Percentiles rank a stretch among this genome's conserved stretches.
Conservation (phyloP, 2,797 vertebrate genomes). For the Orientallactaga sibirica region DNA sequence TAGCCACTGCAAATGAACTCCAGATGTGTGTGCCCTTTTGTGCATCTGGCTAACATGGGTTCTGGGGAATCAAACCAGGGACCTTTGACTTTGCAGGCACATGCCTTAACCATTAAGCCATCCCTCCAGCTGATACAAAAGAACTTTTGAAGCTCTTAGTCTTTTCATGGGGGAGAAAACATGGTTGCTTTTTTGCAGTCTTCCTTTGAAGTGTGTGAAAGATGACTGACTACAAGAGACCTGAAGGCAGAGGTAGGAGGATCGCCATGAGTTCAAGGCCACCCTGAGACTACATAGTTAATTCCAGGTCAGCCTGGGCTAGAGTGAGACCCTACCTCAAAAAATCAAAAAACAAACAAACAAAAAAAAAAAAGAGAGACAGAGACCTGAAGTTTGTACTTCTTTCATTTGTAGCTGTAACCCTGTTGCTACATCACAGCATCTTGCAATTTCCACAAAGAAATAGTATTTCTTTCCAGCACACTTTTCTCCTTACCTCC, state of each 20-base stretch:
- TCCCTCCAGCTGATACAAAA: neutral
- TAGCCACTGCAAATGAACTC: too few relatives aligned
- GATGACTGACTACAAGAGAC: neutral
- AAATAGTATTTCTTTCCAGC: constrained; percentile 31
- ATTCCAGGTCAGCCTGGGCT: too few relatives aligned
- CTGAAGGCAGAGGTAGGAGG: neutral
- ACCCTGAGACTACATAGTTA: too few relatives aligned
- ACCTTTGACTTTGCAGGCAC: too few relatives aligned
- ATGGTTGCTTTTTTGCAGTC: neutral
- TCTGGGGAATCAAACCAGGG: too few relatives aligned
- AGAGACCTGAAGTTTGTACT: neutral
- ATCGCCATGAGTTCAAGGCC: too few relatives aligned
- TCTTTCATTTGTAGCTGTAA: constrained; percentile 11
- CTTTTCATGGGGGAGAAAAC: neutral
- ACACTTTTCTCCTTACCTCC: neutral
- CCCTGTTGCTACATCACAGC: neutral
- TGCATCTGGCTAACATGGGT: too few relatives aligned
- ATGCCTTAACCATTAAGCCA: too few relatives aligned
- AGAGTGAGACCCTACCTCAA: too few relatives aligned
- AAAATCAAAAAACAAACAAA: too few relatives aligned
- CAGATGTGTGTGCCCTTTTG: too few relatives aligned
- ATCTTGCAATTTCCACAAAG: constrained; percentile 15
- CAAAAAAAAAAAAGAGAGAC: neutral
- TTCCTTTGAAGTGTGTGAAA: constrained; percentile 48
- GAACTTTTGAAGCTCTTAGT: constrained; percentile 23